Evolutionary conservation across 2,888 invertebrate genomes (phyloP).

Genomic region (Mesochorus sp.): DNA sequence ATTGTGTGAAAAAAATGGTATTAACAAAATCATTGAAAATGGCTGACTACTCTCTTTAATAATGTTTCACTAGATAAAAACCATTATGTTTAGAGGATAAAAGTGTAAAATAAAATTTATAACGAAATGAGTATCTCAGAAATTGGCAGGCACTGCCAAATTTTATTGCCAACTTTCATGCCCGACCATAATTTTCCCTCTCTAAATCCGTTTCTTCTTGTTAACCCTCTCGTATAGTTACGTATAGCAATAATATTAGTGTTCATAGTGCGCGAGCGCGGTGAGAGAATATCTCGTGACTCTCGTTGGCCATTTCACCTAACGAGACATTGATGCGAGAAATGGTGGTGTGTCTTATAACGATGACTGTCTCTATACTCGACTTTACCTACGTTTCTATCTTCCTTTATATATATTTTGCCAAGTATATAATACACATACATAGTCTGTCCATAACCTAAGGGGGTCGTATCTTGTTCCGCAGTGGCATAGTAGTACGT

Average conservation of each 20-base stretch:
- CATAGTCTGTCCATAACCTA: slow-evolving; percentile 7
- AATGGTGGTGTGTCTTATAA: neutral
- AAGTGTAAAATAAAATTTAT: neutral
- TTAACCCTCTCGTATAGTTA: neutral
- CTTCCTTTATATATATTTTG: neutral
- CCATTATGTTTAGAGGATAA: no score
- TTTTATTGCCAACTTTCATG: slow-evolving; percentile 1
- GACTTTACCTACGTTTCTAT: neutral
- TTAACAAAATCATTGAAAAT: neutral
- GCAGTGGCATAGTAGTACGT: slow-evolving; percentile 1
- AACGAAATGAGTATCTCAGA: neutral
- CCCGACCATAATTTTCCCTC: neutral
- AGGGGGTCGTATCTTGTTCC: slow-evolving; percentile 29
- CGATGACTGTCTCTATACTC: slow-evolving; percentile 30
- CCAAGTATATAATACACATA: neutral
- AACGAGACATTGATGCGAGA: slow-evolving; percentile 52
- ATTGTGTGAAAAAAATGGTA: neutral
- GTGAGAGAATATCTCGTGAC: neutral
- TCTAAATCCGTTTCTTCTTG: neutral
- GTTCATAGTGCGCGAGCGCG: neutral
- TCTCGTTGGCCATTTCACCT: slow-evolving; percentile 34
- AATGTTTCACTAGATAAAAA: no score
- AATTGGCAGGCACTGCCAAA: slow-evolving; percentile 1
- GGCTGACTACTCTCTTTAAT: no score
- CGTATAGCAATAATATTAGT: no score